Evolutionary conservation across 2,888 invertebrate genomes (phyloP).

Genomic region (Ditula angustiorana): DNA sequence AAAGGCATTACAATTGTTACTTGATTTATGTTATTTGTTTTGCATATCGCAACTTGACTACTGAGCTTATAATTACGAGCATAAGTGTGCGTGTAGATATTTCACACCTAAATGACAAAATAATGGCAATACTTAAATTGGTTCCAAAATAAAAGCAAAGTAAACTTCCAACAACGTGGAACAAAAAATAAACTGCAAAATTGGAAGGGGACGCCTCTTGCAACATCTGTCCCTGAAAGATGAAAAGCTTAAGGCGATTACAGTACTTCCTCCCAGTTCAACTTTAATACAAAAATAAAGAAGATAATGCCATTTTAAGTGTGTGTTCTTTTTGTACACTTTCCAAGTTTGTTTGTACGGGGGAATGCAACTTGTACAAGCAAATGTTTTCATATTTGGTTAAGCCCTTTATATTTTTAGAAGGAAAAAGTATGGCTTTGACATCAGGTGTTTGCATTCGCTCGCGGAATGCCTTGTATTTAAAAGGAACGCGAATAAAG

Average conservation of each 20-base stretch:
- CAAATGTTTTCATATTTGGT: conserved; percentile 65
- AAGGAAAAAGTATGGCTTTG: conserved; percentile 40
- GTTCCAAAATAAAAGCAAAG: conserved; percentile 43
- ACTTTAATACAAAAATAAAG: conserved; percentile 81
- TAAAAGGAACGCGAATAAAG: conserved; percentile 23
- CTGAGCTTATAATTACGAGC: no score
- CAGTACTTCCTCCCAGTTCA: conserved; percentile 66
- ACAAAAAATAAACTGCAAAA: conserved; percentile 51
- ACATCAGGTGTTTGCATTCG: conserved; percentile 37
- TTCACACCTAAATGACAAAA: neutral
- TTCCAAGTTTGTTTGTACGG: conserved; percentile 42
- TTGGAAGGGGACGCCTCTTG: conserved; percentile 50
- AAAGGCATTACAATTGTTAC: no score
- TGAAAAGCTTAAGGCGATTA: conserved; percentile 82
- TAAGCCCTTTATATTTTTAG: conserved; percentile 53
- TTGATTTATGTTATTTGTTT: no score
- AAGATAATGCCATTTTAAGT: conserved; percentile 76
- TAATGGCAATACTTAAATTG: conserved; percentile 36
- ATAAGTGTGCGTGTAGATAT: no score
- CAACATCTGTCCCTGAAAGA: conserved; percentile 77
- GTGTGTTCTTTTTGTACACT: conserved; percentile 61
- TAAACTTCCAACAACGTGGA: conserved; percentile 49
- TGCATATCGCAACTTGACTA: no score
- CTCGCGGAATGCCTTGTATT: conserved; percentile 17
- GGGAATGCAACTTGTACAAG: conserved; percentile 53